These are phyloP conservation scores for Hoplostethus atlanticus DNA, from an alignment of 2,797 vertebrate species.

Conservation along the genomic window DNA sequence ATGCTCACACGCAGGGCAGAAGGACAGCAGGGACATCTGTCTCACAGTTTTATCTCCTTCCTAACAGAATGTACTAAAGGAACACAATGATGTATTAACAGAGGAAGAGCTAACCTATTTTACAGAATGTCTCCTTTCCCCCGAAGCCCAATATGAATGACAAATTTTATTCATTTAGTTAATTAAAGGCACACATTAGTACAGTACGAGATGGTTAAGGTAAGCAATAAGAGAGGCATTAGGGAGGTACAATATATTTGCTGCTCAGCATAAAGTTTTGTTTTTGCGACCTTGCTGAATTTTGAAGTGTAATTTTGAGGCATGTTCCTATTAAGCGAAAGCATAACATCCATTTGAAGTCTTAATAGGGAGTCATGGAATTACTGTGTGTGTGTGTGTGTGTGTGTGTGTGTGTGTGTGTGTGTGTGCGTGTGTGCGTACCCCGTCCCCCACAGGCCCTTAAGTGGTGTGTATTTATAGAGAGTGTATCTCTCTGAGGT, in stretches of 20 bases:
- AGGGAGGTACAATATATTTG: constrained; percentile 29
- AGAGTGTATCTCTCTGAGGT: constrained; percentile 81
- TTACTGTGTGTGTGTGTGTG: constrained; percentile 40
- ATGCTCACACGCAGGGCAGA: constrained; percentile 38
- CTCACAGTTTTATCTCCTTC: constrained; percentile 64
- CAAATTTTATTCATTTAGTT: constrained; percentile 55
- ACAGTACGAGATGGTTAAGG: constrained; percentile 41
- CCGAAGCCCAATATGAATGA: constrained; percentile 36
- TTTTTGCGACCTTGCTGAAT: constrained; percentile 59
- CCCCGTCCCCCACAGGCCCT: constrained; percentile 79
- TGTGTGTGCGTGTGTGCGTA: constrained; percentile 43
- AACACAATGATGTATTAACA: constrained; percentile 48
- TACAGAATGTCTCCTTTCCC: constrained; percentile 34
- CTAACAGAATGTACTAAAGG: constrained; percentile 51
- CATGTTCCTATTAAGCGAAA: constrained; percentile 65
- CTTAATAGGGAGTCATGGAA: constrained; percentile 70
- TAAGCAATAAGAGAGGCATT: constrained; percentile 46
- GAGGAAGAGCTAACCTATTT: constrained; percentile 54
- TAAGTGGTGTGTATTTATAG: constrained; percentile 87
- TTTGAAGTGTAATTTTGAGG: constrained; percentile 43
- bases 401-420: constrained; percentile 30
- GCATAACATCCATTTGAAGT: constrained; percentile 75
- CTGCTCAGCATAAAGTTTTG: constrained; percentile 37
- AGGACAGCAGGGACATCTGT: constrained; percentile 72
- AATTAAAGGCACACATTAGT: constrained; percentile 54